Percentiles rank a stretch among this genome's conserved stretches.
Conservation (phyloP, 2,113 vertebrate species). For the Castor canadensis region DNA sequence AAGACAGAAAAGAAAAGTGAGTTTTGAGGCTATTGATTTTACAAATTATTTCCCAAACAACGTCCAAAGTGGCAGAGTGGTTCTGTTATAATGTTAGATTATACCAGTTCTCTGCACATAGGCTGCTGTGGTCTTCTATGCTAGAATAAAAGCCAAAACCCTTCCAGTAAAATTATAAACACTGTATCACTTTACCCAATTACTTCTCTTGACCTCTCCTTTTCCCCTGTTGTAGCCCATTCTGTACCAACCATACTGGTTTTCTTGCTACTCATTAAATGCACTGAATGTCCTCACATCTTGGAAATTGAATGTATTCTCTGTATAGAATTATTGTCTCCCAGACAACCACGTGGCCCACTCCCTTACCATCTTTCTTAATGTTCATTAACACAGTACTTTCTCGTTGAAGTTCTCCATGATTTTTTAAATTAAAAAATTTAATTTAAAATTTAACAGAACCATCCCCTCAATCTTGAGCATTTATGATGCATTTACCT, state of each 20-base stretch:
- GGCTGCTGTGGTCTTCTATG: fast-evolving
- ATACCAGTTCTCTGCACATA: not conserved
- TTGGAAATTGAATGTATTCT: fast-evolving
- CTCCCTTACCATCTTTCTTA: not conserved
- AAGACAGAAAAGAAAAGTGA: not conserved
- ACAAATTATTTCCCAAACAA: not conserved
- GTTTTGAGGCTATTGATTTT: not conserved
- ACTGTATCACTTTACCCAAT: fast-evolving
- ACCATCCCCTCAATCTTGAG: fast-evolving
- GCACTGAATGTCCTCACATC: not conserved
- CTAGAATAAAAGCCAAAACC: not conserved
- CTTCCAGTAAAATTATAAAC: not conserved
- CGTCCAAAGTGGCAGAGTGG: fast-evolving
- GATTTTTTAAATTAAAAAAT: not conserved
- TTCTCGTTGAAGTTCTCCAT: not conserved
- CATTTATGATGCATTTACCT: not conserved
- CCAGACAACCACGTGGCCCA: not conserved
- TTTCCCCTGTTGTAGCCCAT: not conserved
- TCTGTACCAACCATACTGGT: not conserved
- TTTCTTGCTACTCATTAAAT: not conserved
- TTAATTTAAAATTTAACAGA: not conserved
- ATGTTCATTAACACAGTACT: not conserved
- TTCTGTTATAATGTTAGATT: not conserved
- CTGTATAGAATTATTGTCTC: not conserved
- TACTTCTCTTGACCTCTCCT: not conserved